Percentiles rank a stretch among this genome's conserved stretches.
Evolutionary conservation across 2,113 vertebrate genomes (phyloP).

Genomic region (Gorilla gorilla): DNA sequence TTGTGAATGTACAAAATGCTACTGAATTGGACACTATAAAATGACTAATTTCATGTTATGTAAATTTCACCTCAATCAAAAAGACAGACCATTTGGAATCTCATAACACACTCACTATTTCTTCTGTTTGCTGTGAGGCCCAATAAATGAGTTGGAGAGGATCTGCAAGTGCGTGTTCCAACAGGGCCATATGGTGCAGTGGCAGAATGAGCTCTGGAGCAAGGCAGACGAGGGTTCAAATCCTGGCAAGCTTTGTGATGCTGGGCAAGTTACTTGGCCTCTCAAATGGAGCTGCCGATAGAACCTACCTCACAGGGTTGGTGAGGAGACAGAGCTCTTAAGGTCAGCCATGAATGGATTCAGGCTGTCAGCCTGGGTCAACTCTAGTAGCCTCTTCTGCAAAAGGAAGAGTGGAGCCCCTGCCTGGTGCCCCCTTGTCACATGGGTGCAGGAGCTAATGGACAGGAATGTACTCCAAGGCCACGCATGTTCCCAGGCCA

Average conservation of each 20-base stretch:
- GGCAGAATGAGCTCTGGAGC: not conserved
- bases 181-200: accelerated
- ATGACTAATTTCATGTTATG: not conserved
- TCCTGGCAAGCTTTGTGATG: not conserved
- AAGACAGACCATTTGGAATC: not conserved
- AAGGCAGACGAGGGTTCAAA: not conserved
- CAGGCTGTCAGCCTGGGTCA: not conserved
- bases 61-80: not conserved
- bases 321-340: not conserved
- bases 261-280: not conserved
- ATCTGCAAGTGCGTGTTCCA: accelerated
- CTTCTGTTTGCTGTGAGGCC: not conserved
- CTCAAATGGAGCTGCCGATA: not conserved
- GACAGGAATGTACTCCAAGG: not conserved
- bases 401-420: not conserved
- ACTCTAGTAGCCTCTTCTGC: not conserved
- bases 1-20: not conserved
- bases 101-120: not conserved
- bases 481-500: not conserved
- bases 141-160: not conserved
- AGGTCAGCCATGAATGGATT: not conserved
- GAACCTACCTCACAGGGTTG: not conserved
- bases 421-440: accelerated
- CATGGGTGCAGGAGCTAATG: accelerated
- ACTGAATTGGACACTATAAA: not conserved